Evolutionary conservation across 2,113 vertebrate genomes (phyloP), one percentile per base, ranked within the genome.

Genomic region (Corynorhinus townsendii): DNA sequence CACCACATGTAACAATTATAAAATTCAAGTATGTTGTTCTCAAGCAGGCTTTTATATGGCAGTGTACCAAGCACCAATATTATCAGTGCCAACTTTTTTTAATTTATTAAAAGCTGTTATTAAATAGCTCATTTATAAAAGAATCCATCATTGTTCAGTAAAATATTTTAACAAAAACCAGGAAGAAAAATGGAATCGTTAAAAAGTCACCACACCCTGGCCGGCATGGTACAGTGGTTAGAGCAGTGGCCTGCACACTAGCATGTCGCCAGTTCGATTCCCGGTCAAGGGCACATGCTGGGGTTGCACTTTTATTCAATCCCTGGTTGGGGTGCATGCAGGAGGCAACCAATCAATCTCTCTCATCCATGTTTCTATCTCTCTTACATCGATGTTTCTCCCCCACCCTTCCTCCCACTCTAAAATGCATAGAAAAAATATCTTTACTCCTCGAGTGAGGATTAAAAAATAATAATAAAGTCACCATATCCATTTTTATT

Each of bases 121-220:
- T 64, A 64, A 76, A 73, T 7, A 90, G 40, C 33, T 94, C 52
- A 45, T 43, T 84, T 84, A 35, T 2, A 86, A 87, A 91, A 52
- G 28, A 40, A 59, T 22, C 45, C 45, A 85, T 54, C 38, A 82
- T 69, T 86, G 80, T 80, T 86, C 71, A 87, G 22, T 83, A 86
- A 96, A 96, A 87, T 59, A 75, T 77, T 89, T 95, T 49, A 89
- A 68, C 64, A 69, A 95, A 93, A 96, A 86, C 16, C 75, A 87
- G 80, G 40, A 89, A 77, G 20, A 94, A 30, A 92, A 96, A 88
- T 81, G 62, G 43, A 76, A 10, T 43, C 81, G 62, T 87, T 84
- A 90, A 92, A 12, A 47, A 81, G 47, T 33, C 28, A 2, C 28
- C 30, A 15, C 2, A 11, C 26, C 59, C 59, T 62, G 59, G 59